Evolutionary conservation across 2,888 invertebrate genomes (phyloP), one percentile per base, ranked within the genome.

Genomic region (Biston stratarius): DNA sequence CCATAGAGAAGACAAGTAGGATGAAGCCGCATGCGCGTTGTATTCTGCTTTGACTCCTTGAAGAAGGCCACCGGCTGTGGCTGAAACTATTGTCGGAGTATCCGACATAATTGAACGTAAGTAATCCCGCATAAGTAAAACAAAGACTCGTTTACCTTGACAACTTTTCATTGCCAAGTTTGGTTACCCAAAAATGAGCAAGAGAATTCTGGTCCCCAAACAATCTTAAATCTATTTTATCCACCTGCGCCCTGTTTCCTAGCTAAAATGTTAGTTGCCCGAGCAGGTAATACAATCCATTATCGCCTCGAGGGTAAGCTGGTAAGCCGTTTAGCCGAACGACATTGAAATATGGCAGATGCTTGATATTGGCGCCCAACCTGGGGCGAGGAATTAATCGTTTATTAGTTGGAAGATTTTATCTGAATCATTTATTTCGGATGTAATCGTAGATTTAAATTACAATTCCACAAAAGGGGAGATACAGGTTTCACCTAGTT

Each of bases 311-410:
- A 45, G 65, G 72, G 67, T 77, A 74, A 81, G 71, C 72, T 69
- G 67, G 66, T 82, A 82, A 82, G 74, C 81, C 75, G 71, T 75
- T 82, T 77, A 80, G 74, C 71, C 69, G 64, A 71, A 45, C 67
- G 76, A 73, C 80, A 77, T 78, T 77, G 79, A 80, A 80, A 73
- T 75, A 73, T 76, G 60, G 58, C 64, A 75, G 63, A 65, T 56
- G 33, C 45, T 69, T 70, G 52, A 69, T 67, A 71, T 74, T 82
- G 77, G 74, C 79, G 73, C 77, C 78, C 78, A 74, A 58, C 69
- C 57, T 64, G 81, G 74, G 71, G 38, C 69, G n/a, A 24, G 40
- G 9, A 49, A 48, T 58, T 49, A 67, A 63, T 60, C 34, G 40
- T 36, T n/a, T 47, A 58, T 61, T 66, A 44, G 36, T 45, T 47